phyloP scores from a whole-genome alignment of 2,113 vertebrate species.

The Limnothrissa miodon region DNA sequence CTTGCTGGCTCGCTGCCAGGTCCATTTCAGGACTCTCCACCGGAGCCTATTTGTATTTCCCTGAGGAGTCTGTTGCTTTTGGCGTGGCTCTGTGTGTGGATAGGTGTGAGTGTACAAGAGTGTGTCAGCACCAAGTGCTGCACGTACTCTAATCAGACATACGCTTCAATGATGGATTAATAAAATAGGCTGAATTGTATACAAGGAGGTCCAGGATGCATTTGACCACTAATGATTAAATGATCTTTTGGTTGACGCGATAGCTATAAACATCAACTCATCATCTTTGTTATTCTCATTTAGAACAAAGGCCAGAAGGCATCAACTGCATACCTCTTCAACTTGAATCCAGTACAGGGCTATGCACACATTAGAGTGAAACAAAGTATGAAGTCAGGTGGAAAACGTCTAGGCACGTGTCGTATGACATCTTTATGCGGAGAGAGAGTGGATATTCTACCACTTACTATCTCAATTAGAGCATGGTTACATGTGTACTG shows the following conservation, averaged over 20 bases:
- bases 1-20: conserved; percentile 5
- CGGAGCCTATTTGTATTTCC: neutral
- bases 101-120: neutral
- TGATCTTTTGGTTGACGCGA: no score
- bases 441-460: no score
- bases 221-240: neutral
- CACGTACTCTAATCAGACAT: neutral
- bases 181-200: neutral
- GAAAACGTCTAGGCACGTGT: no score
- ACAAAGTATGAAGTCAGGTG: no score
- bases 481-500: no score
- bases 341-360: no score
- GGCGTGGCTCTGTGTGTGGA: neutral
- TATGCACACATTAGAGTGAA: no score
- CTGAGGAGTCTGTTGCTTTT: neutral
- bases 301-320: no score
- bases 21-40: neutral
- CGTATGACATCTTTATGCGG: no score
- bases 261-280: no score
- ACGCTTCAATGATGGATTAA: neutral
- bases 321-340: no score
- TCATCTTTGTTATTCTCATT: neutral
- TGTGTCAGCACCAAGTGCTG: neutral
- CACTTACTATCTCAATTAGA: no score
- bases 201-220: neutral